Percentiles rank a stretch among this genome's conserved stretches.
phyloP scores from a whole-genome alignment of 1,140 invertebrate genomes.

The Sinonovacula constricta region DNA sequence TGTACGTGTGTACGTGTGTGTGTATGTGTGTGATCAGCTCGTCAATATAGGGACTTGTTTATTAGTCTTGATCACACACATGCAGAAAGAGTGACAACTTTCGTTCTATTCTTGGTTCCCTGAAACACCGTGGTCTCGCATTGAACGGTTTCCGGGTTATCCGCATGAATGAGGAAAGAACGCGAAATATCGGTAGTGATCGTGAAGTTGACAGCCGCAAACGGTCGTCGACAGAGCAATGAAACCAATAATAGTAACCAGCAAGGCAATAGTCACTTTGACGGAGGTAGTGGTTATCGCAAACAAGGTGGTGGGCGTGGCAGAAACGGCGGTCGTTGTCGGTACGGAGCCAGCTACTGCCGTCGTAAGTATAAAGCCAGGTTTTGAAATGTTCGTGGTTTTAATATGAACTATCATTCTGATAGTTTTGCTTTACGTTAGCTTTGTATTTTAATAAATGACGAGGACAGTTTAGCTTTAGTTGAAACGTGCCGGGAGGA shows the following conservation, averaged over 20 bases:
- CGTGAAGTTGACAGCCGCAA: background rate
- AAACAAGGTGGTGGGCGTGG: background rate
- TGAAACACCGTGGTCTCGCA: background rate
- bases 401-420: slow-evolving; percentile 2
- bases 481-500: too few relatives aligned
- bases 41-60: background rate
- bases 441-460: slow-evolving; percentile 13
- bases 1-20: too few relatives aligned
- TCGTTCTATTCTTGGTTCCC: background rate
- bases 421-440: slow-evolving; percentile 14
- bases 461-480: slow-evolving; percentile 36
- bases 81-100: slow-evolving; percentile 4
- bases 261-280: too few relatives aligned
- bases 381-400: slow-evolving; percentile 20
- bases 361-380: background rate
- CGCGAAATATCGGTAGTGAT: background rate
- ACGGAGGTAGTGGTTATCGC: background rate
- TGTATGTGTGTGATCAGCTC: background rate
- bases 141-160: background rate
- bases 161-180: background rate
- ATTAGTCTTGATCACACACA: slow-evolving; percentile 6
- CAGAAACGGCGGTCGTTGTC: background rate
- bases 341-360: background rate
- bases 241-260: background rate
- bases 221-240: background rate